Evolutionary conservation across 2,113 vertebrate genomes (phyloP).

Genomic region (Tetrao urogallus): DNA sequence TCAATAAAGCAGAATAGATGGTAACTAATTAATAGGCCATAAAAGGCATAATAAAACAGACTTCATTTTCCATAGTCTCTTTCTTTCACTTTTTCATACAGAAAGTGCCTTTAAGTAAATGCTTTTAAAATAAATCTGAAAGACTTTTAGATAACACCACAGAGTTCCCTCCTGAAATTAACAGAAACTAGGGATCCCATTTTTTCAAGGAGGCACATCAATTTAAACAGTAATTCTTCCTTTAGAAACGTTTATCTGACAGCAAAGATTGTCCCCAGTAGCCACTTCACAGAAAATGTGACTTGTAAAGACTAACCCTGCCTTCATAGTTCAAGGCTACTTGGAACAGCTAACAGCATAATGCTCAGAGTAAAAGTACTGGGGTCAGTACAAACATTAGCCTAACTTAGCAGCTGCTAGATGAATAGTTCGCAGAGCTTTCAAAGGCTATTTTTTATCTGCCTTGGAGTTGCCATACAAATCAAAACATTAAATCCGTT

Average conservation of each 20-base stretch:
- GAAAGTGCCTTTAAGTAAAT: conserved; percentile 82
- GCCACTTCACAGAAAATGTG: conserved; percentile 84
- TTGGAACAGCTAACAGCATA: conserved; percentile 74
- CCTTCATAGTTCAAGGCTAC: conserved; percentile 81
- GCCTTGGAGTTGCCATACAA: conserved; percentile 62
- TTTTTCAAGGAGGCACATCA: conserved; percentile 74
- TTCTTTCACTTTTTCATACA: conserved; percentile 72
- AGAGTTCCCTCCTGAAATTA: conserved; percentile 75
- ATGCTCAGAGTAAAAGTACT: conserved; percentile 71
- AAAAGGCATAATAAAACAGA: conserved; percentile 73
- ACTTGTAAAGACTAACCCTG: conserved; percentile 87
- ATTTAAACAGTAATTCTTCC: conserved; percentile 86
- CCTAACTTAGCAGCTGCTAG: conserved; percentile 72
- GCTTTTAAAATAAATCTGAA: conserved; percentile 82
- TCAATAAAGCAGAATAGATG: conserved; percentile 89
- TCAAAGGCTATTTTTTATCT: conserved; percentile 66
- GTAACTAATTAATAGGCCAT: conserved; percentile 87
- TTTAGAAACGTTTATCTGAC: conserved; percentile 86
- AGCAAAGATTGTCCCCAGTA: conserved; percentile 79
- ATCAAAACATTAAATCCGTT: conserved; percentile 61
- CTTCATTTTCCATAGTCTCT: conserved; percentile 71
- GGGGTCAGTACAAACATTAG: conserved; percentile 80
- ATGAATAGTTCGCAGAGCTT: conserved; percentile 72
- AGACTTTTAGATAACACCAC: conserved; percentile 83
- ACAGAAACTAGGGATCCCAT: conserved; percentile 63